These are phyloP conservation scores for Neotoxoptera formosana DNA, from an alignment of 1,140 invertebrate species.

Conservation along the genomic window DNA sequence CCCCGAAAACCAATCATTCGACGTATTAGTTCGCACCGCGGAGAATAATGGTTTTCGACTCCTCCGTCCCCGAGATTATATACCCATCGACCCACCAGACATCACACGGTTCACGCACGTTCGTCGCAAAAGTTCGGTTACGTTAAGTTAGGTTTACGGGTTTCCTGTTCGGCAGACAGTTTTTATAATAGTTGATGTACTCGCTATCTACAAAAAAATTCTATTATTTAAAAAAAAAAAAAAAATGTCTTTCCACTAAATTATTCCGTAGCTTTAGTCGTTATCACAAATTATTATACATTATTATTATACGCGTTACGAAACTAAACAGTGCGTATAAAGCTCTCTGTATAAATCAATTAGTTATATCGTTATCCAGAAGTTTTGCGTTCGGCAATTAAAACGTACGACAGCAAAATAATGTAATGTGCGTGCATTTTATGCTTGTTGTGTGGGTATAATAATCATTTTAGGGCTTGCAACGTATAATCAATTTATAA, in stretches of 20 bases:
- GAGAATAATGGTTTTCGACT: conserved; percentile 17
- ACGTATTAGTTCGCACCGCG: neutral
- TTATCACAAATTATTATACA: too few species aligned
- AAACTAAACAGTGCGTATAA: neutral
- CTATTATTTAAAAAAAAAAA: neutral
- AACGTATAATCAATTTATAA: neutral
- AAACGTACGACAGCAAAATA: neutral
- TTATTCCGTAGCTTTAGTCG: neutral
- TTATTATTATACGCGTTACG: neutral
- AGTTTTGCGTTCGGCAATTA: neutral
- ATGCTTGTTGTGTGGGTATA: neutral
- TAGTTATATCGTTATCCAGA: neutral
- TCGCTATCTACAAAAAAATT: neutral
- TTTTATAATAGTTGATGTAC: neutral
- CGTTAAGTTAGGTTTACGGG: neutral
- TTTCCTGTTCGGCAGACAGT: neutral
- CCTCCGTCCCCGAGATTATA: neutral
- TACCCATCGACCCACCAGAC: too few species aligned
- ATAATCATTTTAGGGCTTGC: neutral
- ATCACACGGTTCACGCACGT: neutral
- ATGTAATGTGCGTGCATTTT: neutral
- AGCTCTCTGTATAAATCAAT: neutral
- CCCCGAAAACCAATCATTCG: conserved; percentile 27
- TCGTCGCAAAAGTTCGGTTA: neutral
- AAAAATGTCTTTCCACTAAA: neutral